phyloP scores from a whole-genome alignment of 2,797 vertebrate species.

The Borostomias antarcticus region DNA sequence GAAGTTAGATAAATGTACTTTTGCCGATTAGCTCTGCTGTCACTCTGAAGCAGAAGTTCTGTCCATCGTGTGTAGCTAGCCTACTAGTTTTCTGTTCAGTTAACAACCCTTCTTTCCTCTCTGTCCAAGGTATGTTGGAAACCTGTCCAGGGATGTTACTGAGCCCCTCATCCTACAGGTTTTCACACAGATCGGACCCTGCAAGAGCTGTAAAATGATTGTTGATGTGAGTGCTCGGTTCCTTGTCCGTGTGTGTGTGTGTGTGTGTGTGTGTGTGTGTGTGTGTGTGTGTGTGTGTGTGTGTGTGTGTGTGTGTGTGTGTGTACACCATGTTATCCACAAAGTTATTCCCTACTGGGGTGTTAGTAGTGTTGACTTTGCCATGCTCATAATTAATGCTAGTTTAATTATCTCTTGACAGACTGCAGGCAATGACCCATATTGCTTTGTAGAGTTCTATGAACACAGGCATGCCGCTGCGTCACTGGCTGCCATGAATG shows the following conservation, averaged over 20 bases:
- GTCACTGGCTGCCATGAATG: conserved; percentile 96
- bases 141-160: conserved; percentile 96
- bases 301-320: neutral
- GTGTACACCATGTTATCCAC: neutral
- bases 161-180: conserved; percentile 98
- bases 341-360: neutral
- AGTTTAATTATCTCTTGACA: conserved; percentile 56
- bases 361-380: neutral
- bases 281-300: neutral
- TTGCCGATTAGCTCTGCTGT: no score
- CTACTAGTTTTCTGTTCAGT: no score
- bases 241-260: neutral
- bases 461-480: conserved; percentile 97
- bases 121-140: conserved; percentile 90
- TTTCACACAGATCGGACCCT: conserved; percentile 97
- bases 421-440: conserved; percentile 96
- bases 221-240: conserved; percentile 87
- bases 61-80: no score
- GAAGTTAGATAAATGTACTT: no score
- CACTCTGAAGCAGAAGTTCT: no score
- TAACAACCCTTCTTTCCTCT: no score
- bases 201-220: conserved; percentile 99
- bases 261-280: neutral
- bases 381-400: neutral
- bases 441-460: conserved; percentile 98